Base-by-base conservation (phyloP, 2,113 vertebrate species). In the Pelvicachromis taeniatus region DNA sequence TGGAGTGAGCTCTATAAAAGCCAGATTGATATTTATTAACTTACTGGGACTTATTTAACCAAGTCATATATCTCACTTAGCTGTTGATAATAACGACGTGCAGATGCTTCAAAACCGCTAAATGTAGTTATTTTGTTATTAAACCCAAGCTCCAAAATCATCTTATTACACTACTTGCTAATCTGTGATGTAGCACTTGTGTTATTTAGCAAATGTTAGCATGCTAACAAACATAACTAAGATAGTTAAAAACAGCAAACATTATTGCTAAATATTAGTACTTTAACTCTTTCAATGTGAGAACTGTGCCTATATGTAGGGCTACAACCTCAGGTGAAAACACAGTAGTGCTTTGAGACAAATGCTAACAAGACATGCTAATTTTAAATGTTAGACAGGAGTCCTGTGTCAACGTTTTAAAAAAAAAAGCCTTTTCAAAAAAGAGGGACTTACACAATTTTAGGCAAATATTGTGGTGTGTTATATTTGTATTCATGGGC, bases 51-150 rank as follows among this genome's bases (percentile, higher is more conserved):
- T 48, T 48, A 42, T 73, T 73, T 73, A 75, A 29, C 23, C 23
- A 50, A 50, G 45, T 13, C 26, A 50, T 73, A 73, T 50, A 50
- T 31, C 23, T 50, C 42, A 75, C 68, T 48, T 48, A 75, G 10
- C 31, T 3, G 0, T 31, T 29, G 6, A 75, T 75, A 31, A 50
- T 50, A 75, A 75, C 50, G 2, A 31, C 0, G 5, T 9, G 10
- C 21, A 50, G 26, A 31, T 75, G 68, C 23, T 29, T 75, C 6
- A 31, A 26, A 73, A 26, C 26, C 70, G 19, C 29, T 50, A 31
- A 75, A 50, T 10, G 2, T 5, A 31, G 68, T 16, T 48, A 6
- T 73, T 73, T 19, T 0, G 0, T 48, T 29, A 29, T 31, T 73
- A 48, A 73, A 73, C 7, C 14, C 68, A 48, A 73, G 42, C 40